phyloP scores from a whole-genome alignment of 2,797 vertebrate species.

The Dendrocincla fuliginosa region DNA sequence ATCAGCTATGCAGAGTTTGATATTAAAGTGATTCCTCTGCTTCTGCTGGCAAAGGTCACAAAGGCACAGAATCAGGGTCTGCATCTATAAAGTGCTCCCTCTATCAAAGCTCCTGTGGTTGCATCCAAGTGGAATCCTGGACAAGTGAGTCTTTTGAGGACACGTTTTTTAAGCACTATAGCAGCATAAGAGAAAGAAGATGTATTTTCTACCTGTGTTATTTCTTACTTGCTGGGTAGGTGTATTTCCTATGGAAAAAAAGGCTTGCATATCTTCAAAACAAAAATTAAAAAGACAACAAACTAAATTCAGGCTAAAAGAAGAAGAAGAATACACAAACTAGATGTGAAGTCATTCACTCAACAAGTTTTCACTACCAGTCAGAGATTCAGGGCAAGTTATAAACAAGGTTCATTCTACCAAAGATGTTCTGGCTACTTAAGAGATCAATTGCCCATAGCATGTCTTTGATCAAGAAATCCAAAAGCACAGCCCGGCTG shows the following conservation, averaged over 20 bases:
- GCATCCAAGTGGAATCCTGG: not conserved
- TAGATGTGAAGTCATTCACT: not conserved
- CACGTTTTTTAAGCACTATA: not conserved
- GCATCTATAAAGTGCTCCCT: not conserved
- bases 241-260: not conserved
- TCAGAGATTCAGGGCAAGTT: not conserved
- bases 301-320: not conserved
- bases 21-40: not conserved
- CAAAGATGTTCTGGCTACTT: not conserved
- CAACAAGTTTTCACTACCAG: not conserved
- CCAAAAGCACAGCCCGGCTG: not conserved
- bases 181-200: not conserved
- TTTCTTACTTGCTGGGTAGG: not conserved
- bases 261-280: not conserved
- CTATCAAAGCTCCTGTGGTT: not conserved
- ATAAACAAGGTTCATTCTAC: not conserved
- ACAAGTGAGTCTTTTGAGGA: not conserved
- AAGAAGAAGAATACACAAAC: not conserved
- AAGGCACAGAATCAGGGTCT: not conserved
- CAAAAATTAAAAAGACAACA: not conserved
- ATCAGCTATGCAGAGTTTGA: not conserved
- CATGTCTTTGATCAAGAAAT: not conserved
- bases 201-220: not conserved
- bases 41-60: not conserved
- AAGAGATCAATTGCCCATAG: not conserved